phyloP scores from a whole-genome alignment of 2,888 invertebrate genomes.

The Zaprionus bogoriensis region DNA sequence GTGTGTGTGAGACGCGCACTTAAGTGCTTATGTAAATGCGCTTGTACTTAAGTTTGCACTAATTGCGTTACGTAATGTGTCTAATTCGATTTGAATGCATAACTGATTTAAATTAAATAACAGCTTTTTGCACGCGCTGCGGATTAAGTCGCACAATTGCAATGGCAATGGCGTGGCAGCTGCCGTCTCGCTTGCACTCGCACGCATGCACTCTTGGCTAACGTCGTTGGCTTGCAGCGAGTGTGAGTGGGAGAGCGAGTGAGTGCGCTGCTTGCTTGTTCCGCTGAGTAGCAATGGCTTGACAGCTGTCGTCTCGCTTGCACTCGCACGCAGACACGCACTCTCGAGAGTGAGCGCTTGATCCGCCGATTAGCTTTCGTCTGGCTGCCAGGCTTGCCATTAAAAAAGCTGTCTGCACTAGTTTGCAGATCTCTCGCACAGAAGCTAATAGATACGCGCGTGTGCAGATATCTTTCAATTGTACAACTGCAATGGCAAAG shows the following conservation, averaged over 20 bases:
- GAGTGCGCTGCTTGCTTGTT: neutral
- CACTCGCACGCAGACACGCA: neutral
- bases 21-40: neutral
- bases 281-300: no score
- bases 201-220: neutral
- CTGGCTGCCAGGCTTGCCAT: no score
- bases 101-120: constrained; percentile 5
- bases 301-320: no score
- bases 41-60: neutral
- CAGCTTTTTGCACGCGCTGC: neutral
- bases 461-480: neutral
- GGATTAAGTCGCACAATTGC: neutral
- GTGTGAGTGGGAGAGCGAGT: neutral
- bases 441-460: no score
- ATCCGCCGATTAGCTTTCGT: no score
- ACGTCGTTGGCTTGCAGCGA: no score
- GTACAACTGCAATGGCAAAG: neutral
- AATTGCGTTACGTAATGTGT: neutral
- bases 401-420: no score
- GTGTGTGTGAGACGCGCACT: no score
- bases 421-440: no score
- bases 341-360: no score
- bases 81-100: constrained; percentile 11
- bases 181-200: neutral
- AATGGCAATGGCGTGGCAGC: neutral